Percentiles rank a stretch among this genome's conserved stretches.
phyloP scores from a whole-genome alignment of 2,888 invertebrate genomes.

The Lysandra bellargus region DNA sequence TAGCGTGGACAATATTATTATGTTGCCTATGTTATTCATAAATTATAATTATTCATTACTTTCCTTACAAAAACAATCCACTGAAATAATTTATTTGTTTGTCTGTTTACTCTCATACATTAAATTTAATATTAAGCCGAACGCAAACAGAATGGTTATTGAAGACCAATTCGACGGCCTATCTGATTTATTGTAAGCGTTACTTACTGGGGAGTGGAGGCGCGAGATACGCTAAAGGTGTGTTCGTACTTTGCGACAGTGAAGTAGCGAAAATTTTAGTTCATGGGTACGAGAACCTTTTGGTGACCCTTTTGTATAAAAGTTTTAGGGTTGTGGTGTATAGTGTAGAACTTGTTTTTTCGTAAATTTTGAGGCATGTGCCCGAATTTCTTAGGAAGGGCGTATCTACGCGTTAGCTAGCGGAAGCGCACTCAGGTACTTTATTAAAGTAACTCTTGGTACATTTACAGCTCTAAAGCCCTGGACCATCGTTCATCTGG shows the following conservation, averaged over 20 bases:
- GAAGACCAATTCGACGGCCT: constrained; percentile 55
- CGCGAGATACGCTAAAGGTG: constrained; percentile 40
- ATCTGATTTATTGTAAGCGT: constrained; percentile 60
- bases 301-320: neutral
- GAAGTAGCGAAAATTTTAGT: neutral
- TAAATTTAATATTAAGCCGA: constrained; percentile 36
- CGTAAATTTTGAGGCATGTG: neutral
- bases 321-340: neutral
- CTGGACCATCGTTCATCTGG: neutral
- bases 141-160: constrained; percentile 52
- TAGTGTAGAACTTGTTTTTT: neutral
- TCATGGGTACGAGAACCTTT: neutral
- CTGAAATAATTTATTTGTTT: constrained; percentile 14
- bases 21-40: neutral
- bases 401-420: neutral
- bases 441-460: neutral
- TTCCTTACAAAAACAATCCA: neutral
- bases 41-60: neutral
- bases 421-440: neutral
- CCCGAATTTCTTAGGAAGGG: neutral
- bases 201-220: constrained; percentile 43
- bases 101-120: constrained; percentile 20
- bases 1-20: too few species aligned
- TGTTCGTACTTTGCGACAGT: neutral
- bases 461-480: neutral